These are phyloP conservation scores for Hemibagrus wyckioides DNA, from an alignment of 2,113 vertebrate genomes.

Conservation along the genomic window DNA sequence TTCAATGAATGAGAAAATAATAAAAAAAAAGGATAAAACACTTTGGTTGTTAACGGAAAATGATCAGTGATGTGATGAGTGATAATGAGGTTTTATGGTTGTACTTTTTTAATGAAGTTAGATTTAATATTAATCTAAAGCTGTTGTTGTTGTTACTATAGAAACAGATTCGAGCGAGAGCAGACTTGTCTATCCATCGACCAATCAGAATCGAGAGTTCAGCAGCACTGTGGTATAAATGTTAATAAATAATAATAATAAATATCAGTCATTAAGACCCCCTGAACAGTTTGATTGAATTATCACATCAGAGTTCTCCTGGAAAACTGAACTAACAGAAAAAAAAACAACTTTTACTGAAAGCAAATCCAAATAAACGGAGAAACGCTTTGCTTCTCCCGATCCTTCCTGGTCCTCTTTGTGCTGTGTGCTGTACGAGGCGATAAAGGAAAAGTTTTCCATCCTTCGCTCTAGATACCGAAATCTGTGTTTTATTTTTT, in stretches of 20 bases:
- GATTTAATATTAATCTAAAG: too few species aligned
- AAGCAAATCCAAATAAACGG: neutral
- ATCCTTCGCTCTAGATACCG: constrained; percentile 43
- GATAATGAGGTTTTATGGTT: too few species aligned
- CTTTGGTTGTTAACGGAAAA: too few species aligned
- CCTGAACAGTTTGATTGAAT: neutral
- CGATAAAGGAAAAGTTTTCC: constrained; percentile 48
- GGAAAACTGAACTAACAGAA: neutral
- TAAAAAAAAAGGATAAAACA: too few species aligned
- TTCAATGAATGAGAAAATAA: neutral
- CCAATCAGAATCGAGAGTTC: neutral
- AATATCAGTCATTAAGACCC: neutral
- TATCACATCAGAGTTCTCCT: neutral
- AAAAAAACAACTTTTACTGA: neutral
- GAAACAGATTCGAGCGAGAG: neutral
- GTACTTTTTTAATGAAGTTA: too few species aligned
- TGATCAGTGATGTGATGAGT: too few species aligned
- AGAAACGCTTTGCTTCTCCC: neutral
- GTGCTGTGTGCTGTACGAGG: constrained; percentile 36
- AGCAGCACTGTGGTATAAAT: neutral
- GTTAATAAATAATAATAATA: neutral
- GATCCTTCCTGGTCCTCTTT: neutral
- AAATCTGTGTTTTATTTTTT: constrained; percentile 54
- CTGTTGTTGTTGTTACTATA: neutral
- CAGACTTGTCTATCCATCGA: neutral